Conservation (phyloP, 2,888 invertebrate species). For the Corythucha ciliata region DNA sequence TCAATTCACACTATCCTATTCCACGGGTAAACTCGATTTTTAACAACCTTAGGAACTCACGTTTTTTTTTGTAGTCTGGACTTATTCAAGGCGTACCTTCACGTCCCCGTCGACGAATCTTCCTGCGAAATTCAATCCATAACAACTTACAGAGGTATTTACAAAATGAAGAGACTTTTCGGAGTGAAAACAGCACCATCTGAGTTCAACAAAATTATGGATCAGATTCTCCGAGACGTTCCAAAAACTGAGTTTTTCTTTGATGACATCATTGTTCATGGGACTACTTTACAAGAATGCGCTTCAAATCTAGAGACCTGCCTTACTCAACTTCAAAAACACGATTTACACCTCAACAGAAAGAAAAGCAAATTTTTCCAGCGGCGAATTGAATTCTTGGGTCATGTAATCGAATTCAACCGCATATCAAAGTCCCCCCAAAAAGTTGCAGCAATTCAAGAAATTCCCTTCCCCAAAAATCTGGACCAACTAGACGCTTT, state of each 20-base stretch:
- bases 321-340: no score
- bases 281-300: slow-evolving; percentile 24
- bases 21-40: slow-evolving; percentile 11
- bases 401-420: no score
- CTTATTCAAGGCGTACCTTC: slow-evolving; percentile 13
- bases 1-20: background rate
- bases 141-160: slow-evolving; percentile 1
- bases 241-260: slow-evolving; percentile 10
- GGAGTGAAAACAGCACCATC: slow-evolving; percentile 25
- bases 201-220: slow-evolving; percentile 23
- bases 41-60: background rate
- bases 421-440: no score
- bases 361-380: no score
- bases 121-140: slow-evolving; percentile 11
- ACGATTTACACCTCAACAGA: no score
- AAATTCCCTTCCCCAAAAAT: no score
- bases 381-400: no score
- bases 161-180: background rate
- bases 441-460: no score
- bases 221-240: slow-evolving; percentile 14
- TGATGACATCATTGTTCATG: slow-evolving; percentile 31
- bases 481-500: no score
- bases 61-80: slow-evolving; percentile 14
- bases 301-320: no score
- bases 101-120: slow-evolving; percentile 11